Base-by-base conservation (phyloP, 2,797 vertebrate species). In the Pseudomugil tenellus region DNA sequence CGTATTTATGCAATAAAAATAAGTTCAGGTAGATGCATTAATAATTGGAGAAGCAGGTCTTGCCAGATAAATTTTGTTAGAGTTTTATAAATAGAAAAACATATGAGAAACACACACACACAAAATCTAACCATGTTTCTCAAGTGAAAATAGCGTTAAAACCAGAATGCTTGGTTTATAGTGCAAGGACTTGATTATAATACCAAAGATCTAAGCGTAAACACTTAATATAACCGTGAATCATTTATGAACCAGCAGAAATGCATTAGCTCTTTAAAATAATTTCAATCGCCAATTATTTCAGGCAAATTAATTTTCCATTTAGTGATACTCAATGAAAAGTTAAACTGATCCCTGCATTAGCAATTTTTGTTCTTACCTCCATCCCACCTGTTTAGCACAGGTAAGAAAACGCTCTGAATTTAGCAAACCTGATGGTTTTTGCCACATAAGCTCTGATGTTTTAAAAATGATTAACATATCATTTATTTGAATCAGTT, bases 141-240 rank as follows among this genome's bases (percentile, higher is more conserved):
- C n/a, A n/a, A n/a, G n/a, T n/a, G n/a, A n/a, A n/a, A n/a, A n/a
- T n/a, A n/a, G n/a, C n/a, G n/a, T n/a, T n/a, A n/a, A n/a, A n/a
- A n/a, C 23, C 13, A 34, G 41, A 63, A 62, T 56, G 60, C 49
- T 53, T 49, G 49, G 60, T 53, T 26, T 28, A 25, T 16, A 32
- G 58, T 81, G 39, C 23, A 41, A 75, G 28, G 74, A 63, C 66
- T 17, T 48, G 31, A 72, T 57, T 67, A 49, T 35, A 21, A 63
- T 74, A 86, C 87, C 76, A 83, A 82, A 86, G 76, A 71, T 72
- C 48, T 64, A 58, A 70, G 39, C 1, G 21, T 26, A 48, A 63
- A 72, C 14, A 59, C 70, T 67, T 72, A 66, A 85, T 49, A 59
- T 11, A 6, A 66, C 5, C 31, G 83, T 84, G 55, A 74, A 81